A percentile compares a stretch with the other conserved stretches of the same genome.
These are phyloP conservation scores for Nasonovia ribisnigri DNA, from an alignment of 2,888 invertebrate genomes.

Conservation along the genomic window DNA sequence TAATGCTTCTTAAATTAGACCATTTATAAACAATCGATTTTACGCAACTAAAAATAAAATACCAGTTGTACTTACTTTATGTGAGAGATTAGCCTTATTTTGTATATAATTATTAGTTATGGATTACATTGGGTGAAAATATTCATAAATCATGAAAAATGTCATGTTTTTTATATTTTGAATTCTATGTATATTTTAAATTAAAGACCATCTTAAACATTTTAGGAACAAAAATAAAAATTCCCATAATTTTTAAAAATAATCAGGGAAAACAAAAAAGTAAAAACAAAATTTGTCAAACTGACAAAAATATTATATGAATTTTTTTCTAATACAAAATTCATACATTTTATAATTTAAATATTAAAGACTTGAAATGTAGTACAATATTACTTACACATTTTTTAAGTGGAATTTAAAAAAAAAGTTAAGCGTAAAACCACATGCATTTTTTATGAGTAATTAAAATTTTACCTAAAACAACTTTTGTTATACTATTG, in stretches of 20 bases:
- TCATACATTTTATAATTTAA: too few relatives aligned
- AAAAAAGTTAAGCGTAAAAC: too few relatives aligned
- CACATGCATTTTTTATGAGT: too few relatives aligned
- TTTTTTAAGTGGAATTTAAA: too few relatives aligned
- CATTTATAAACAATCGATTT: background rate
- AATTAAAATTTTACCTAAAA: too few relatives aligned
- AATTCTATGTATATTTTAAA: background rate
- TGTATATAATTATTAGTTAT: background rate
- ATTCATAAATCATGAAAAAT: background rate
- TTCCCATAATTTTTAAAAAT: background rate
- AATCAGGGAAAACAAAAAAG: background rate
- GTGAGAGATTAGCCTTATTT: background rate
- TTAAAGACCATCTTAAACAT: background rate
- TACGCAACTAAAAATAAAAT: background rate
- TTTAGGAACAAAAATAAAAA: background rate
- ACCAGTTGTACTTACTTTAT: background rate
- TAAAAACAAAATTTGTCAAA: background rate
- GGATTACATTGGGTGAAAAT: background rate
- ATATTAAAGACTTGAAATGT: too few relatives aligned
- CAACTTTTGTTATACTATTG: too few relatives aligned
- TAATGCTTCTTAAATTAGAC: background rate
- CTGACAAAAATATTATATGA: background rate
- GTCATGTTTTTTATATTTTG: background rate
- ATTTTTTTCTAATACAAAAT: background rate
- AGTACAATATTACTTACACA: too few relatives aligned